These are phyloP conservation scores for Butorides virescens DNA, from an alignment of 2,113 vertebrate species.

Conservation along the genomic window DNA sequence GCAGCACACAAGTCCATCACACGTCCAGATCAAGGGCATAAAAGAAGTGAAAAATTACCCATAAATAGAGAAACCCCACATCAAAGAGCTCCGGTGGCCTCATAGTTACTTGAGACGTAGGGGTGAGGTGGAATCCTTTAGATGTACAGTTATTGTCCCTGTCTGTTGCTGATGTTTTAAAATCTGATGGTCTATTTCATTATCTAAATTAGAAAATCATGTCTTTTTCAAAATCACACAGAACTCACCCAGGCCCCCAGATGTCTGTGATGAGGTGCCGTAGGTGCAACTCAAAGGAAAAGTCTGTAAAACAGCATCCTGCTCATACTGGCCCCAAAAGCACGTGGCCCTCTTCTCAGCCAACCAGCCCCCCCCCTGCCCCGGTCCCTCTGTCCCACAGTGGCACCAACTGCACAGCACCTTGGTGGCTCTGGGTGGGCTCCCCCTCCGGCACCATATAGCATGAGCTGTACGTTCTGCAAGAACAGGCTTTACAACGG, in stretches of 20 bases:
- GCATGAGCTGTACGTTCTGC: not conserved
- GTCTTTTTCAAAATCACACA: not conserved
- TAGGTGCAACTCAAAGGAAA: not conserved
- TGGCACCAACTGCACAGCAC: not conserved
- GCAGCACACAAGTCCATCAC: not conserved
- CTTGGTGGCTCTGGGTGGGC: fast-evolving
- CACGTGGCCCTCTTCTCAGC: no score
- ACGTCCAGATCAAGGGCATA: not conserved
- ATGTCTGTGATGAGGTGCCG: not conserved
- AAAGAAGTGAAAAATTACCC: not conserved
- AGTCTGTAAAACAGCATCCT: not conserved
- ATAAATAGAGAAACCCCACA: not conserved
- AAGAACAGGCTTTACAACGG: not conserved
- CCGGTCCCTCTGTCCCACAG: fast-evolving
- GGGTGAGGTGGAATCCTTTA: not conserved
- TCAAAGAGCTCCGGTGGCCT: not conserved
- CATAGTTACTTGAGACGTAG: not conserved
- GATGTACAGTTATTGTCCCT: not conserved
- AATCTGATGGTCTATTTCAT: not conserved
- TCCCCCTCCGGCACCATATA: fast-evolving
- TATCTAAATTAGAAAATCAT: not conserved
- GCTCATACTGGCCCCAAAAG: not conserved
- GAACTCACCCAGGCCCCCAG: not conserved
- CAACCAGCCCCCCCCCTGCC: not conserved
- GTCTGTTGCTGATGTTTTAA: not conserved